These are phyloP conservation scores for Papilio elwesi DNA, from an alignment of 2,888 invertebrate species.

Conservation along the genomic window DNA sequence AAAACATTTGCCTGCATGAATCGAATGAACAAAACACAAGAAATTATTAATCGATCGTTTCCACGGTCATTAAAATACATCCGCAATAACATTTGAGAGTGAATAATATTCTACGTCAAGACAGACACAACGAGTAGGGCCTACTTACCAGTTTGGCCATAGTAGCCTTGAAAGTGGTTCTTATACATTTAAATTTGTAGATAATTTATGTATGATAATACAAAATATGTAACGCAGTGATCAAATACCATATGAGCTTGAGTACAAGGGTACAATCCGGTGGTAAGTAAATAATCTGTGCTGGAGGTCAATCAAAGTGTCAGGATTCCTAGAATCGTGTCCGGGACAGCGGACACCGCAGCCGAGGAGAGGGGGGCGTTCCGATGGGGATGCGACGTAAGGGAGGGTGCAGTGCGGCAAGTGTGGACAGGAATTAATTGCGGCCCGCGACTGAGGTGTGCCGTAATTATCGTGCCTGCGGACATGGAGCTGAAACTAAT, in stretches of 20 bases:
- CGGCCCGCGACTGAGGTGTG: conserved; percentile 68
- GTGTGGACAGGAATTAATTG: conserved; percentile 69
- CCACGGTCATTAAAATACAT: no score
- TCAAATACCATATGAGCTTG: not conserved
- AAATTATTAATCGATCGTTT: no score
- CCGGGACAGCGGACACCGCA: conserved; percentile 64
- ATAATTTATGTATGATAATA: no score
- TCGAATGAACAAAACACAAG: no score
- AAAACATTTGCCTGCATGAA: no score
- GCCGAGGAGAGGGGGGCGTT: conserved; percentile 44
- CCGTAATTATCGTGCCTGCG: conserved; percentile 66
- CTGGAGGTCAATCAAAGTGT: conserved; percentile 49
- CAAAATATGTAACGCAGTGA: not conserved
- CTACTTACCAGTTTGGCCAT: no score
- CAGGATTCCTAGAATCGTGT: conserved; percentile 58
- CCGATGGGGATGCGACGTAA: conserved; percentile 10
- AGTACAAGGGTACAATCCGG: conserved; percentile 1
- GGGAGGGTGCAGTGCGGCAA: conserved; percentile 46
- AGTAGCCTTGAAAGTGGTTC: no score
- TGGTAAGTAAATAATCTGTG: conserved; percentile 37
- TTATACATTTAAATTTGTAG: no score
- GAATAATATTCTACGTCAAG: no score
- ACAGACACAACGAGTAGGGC: no score
- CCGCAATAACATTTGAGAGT: no score
- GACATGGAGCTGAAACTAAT: conserved; percentile 45